Percentiles rank a stretch among this genome's conserved stretches.
Evolutionary conservation across 2,888 invertebrate genomes (phyloP).

Genomic region (Drosophila heteroneura): DNA sequence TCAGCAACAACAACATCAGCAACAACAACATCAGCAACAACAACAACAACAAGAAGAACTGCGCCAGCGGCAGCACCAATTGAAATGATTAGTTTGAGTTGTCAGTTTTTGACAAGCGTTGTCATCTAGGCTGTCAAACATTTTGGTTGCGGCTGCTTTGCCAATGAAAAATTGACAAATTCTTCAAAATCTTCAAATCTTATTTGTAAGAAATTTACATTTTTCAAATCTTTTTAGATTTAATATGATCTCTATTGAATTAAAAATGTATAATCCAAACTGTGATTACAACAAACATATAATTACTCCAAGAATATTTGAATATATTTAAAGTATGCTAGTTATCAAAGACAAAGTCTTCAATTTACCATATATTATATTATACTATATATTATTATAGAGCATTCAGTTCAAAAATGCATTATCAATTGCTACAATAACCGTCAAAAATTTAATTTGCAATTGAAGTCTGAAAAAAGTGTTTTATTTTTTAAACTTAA

Average conservation of each 20-base stretch:
- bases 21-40: conserved; percentile 7
- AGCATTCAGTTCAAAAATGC: not conserved
- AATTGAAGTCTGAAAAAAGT: not conserved
- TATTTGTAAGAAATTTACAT: conserved; percentile 23
- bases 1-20: not conserved
- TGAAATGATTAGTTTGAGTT: conserved; percentile 83
- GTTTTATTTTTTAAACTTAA: accelerated
- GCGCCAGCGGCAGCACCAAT: conserved; percentile 39
- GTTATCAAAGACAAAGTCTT: not conserved
- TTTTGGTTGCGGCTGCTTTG: conserved; percentile 60
- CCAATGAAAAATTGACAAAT: conserved; percentile 66
- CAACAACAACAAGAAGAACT: conserved; percentile 5
- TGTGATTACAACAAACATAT: not conserved
- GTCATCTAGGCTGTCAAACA: conserved; percentile 84
- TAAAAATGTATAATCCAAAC: not conserved
- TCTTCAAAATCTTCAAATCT: conserved; percentile 47
- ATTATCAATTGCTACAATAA: not conserved
- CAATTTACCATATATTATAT: not conserved
- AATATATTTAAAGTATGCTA: too few species aligned
- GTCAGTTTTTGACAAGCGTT: conserved; percentile 83
- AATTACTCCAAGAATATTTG: not conserved
- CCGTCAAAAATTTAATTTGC: accelerated
- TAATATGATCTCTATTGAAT: not conserved
- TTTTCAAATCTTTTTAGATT: not conserved
- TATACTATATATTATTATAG: not conserved